Evolutionary conservation across 1,140 invertebrate species (phyloP), one percentile per base, ranked within the genome.

Genomic region (Drosophila parabipectinata): DNA sequence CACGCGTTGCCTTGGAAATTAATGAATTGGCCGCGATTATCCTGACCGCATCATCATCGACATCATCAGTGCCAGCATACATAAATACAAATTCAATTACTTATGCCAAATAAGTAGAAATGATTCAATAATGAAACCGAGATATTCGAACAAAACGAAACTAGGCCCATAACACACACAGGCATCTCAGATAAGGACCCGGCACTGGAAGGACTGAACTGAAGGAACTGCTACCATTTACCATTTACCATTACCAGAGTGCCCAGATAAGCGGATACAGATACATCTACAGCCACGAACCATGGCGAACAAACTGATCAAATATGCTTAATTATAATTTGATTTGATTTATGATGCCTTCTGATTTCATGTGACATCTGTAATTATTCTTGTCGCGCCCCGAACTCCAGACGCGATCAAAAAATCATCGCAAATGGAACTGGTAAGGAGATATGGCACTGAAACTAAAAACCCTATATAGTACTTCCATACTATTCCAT

Each of bases 371-470:
- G 73, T 91, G 89, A 91, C 89, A 90, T 90, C 90, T 80, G 89
- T 91, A 91, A 91, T 91, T 90, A 91, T 89, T 91, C 89, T 91
- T 90, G 89, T 91, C 83, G 83, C 83, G 83, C 83, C 83, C 76
- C 75, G 74, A 87, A 87, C 83, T 78, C 58, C 69, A 69, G 51
- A 57, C 66, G 62, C 79, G 81, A 85, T 85, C 81, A 75, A 68
- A 52, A 64, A 81, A 85, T 61, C 79, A 72, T 63, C 69, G 50
- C 73, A 63, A 66, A 67, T 44, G 50, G 56, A 30, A 39, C n/a
- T 61, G 54, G 21, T 45, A 55, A 24, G 41, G 41, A 41, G 41
- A 18, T 45, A 10, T 15, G 57, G 24, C 59, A 67, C 47, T 64
- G 44, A 14, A 41, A 51, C 14, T 63, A 67, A 67, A 21, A 26